phyloP scores from a whole-genome alignment of 1,140 invertebrate species.

The Pectinophora gossypiella region DNA sequence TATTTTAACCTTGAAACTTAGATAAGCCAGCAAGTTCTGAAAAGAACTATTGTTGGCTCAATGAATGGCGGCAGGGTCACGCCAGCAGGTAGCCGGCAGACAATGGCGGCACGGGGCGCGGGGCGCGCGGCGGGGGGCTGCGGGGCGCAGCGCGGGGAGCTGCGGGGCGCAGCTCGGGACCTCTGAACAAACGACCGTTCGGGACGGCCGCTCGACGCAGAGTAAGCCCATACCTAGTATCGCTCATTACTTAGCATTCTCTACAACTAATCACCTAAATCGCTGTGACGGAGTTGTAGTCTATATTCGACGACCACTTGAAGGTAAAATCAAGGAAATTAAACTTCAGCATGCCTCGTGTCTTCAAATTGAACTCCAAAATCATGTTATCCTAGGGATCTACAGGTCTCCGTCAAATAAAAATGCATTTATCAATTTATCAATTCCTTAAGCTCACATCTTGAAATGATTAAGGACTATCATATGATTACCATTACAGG shows the following conservation, averaged over 20 bases:
- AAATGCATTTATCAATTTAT: slow-evolving; percentile 20
- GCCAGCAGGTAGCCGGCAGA: too few species aligned
- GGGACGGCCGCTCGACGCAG: too few species aligned
- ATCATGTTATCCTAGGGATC: slow-evolving; percentile 3
- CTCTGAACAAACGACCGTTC: too few species aligned
- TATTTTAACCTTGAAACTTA: too few species aligned
- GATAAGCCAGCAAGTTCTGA: too few species aligned
- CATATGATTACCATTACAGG: slow-evolving; percentile 19
- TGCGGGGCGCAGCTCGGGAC: too few species aligned
- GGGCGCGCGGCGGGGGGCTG: too few species aligned
- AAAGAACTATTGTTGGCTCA: too few species aligned
- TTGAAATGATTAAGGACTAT: slow-evolving; percentile 4
- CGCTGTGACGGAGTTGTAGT: slow-evolving; percentile 18
- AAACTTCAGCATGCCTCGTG: slow-evolving; percentile 11
- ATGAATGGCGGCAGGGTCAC: too few species aligned
- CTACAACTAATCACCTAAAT: slow-evolving; percentile 12
- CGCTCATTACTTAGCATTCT: slow-evolving; percentile 7
- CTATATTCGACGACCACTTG: slow-evolving; percentile 6
- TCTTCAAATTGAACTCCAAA: slow-evolving; percentile 4
- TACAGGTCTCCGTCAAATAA: slow-evolving; percentile 20
- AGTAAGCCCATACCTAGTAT: slow-evolving; percentile 11
- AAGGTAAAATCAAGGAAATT: slow-evolving; percentile 10
- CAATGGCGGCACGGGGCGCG: too few species aligned
- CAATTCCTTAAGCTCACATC: slow-evolving; percentile 11
- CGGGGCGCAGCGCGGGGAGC: too few species aligned